These are phyloP conservation scores for Drosophila kikkawai DNA, from an alignment of 1,140 invertebrate species.

Conservation along the genomic window DNA sequence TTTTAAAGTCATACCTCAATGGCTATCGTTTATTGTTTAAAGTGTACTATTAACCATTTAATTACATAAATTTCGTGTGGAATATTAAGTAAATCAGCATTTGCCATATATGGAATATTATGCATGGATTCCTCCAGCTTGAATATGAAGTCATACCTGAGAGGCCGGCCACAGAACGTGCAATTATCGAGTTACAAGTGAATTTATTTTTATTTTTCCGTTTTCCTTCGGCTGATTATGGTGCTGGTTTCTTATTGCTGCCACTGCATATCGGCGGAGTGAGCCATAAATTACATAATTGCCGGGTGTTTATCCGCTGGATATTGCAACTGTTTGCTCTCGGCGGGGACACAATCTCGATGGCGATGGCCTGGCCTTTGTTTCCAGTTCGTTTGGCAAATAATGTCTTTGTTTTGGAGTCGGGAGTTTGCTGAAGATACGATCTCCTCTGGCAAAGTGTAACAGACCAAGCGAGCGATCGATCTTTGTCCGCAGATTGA, in stretches of 20 bases:
- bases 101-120: constrained; percentile 40
- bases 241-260: constrained; percentile 40
- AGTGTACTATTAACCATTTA: constrained; percentile 16
- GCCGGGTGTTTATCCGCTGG: constrained; percentile 49
- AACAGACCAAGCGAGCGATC: constrained; percentile 32
- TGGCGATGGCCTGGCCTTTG: constrained; percentile 48
- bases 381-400: constrained; percentile 24
- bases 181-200: constrained; percentile 71
- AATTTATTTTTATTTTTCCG: constrained; percentile 41
- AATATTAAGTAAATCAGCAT: constrained; percentile 44
- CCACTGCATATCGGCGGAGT: constrained; percentile 49
- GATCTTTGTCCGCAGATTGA: constrained; percentile 38
- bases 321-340: constrained; percentile 41
- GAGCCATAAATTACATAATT: constrained; percentile 74
- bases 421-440: constrained; percentile 19
- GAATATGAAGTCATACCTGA: constrained; percentile 18
- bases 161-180: constrained; percentile 45
- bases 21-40: constrained; percentile 5
- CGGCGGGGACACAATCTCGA: background rate
- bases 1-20: constrained; percentile 21
- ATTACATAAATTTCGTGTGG: constrained; percentile 47
- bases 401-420: constrained; percentile 20
- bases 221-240: constrained; percentile 49
- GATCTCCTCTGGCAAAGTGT: constrained; percentile 23
- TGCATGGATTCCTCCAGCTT: constrained; percentile 19